These are phyloP conservation scores for Vanessa atalanta DNA, from an alignment of 1,140 invertebrate species.

Conservation along the genomic window DNA sequence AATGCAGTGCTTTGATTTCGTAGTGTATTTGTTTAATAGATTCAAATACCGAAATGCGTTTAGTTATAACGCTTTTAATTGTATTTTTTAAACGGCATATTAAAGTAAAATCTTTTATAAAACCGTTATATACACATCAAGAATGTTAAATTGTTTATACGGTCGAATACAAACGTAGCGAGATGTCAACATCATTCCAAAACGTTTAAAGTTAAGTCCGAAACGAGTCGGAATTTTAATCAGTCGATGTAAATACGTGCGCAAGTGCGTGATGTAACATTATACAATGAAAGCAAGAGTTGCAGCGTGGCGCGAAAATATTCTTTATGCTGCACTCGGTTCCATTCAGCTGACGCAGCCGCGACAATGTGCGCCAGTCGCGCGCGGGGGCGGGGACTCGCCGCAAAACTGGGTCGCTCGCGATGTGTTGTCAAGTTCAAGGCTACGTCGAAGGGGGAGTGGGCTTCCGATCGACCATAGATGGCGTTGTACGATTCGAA, in stretches of 20 bases:
- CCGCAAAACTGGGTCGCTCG: conserved; percentile 71
- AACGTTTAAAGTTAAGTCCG: conserved; percentile 35
- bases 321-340: conserved; percentile 59
- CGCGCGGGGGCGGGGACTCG: conserved; percentile 47
- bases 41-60: too few relatives aligned
- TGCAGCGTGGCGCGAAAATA: conserved; percentile 58
- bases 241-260: conserved; percentile 54
- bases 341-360: conserved; percentile 69
- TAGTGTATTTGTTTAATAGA: too few relatives aligned
- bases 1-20: too few relatives aligned
- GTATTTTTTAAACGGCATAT: too few relatives aligned
- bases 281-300: conserved; percentile 73
- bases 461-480: conserved; percentile 66
- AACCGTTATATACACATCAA: neutral
- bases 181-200: conserved; percentile 9
- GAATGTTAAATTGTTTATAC: neutral
- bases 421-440: conserved; percentile 76
- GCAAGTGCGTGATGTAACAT: conserved; percentile 63
- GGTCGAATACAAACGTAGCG: conserved; percentile 1
- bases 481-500: conserved; percentile 75
- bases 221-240: conserved; percentile 50
- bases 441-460: conserved; percentile 60
- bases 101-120: neutral
- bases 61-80: too few relatives aligned
- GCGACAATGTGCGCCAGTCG: conserved; percentile 59